Evolutionary conservation across 2,888 invertebrate species (phyloP), one percentile per base, ranked within the genome.

Genomic region (Schrankia costaestrigalis): DNA sequence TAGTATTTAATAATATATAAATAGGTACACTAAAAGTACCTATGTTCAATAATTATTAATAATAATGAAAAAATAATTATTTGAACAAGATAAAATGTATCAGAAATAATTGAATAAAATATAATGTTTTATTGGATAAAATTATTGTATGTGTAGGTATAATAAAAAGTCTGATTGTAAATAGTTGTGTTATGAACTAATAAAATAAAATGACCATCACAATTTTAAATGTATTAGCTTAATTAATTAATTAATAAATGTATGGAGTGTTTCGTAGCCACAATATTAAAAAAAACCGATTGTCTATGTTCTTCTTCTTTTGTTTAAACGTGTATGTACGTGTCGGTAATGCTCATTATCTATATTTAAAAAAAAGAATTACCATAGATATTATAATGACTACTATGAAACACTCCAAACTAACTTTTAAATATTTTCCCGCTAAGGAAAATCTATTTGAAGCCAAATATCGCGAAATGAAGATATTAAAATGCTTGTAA

Each of bases 401-500:
- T 10, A n/a, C 12, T 23, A 41, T 44, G 48, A 50, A 54, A 66
- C 68, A 72, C 63, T 68, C 60, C 46, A 60, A 53, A 41, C 51
- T 43, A 49, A 43, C 30, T 54, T 23, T 42, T 46, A 46, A 54
- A 40, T 19, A 41, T 56, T 59, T 61, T 71, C 68, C 66, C 50
- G 10, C 31, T 42, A 39, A 43, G 64, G 58, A 61, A 62, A 66
- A 71, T 60, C 45, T 64, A 72, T 69, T 66, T 73, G 63, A 80
- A 79, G 73, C 85, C 85, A 84, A 84, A 84, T 81, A 83, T 79
- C 78, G 77, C 73, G 78, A 71, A 66, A 70, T 69, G 63, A 69
- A 66, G 56, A 68, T 63, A 69, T 64, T 63, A 57, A 55, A 58
- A 51, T 31, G 54, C 52, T 57, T 71, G 67, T 72, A 74, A 64